Base-by-base conservation (phyloP, 2,797 vertebrate genomes). In the Margarornis squamiger region DNA sequence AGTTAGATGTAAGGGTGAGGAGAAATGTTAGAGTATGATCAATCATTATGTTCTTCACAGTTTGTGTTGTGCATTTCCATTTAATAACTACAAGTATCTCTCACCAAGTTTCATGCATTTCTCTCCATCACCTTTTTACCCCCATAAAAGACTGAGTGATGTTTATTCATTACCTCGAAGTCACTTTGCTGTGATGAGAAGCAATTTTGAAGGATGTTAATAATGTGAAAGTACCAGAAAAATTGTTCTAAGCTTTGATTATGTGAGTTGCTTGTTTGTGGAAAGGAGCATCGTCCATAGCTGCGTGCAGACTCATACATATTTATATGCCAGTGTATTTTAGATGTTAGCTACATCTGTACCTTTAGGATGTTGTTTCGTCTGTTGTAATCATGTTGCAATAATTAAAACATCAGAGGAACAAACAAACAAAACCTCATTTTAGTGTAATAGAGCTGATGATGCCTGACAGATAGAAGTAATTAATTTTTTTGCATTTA, bases 351-450 rank as follows among this genome's bases (percentile, higher is more conserved):
- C 71, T 92, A 14, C 68, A 58, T 80, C 71, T 88, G 49, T 85
- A 78, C 72, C 96, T 97, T 92, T 88, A 93, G 93, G 94, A 86
- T 95, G 59, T 77, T 96, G 80, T 96, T 87, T 86, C 29, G 14
- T 52, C 75, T 76, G 29, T 92, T 95, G 63, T 84, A 95, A 86
- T 94, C 92, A 68, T 90, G 92, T 96, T 93, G 57, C 71, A 84
- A 87, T 95, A 97, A 97, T 97, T 96, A 96, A 94, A 94, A 94
- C 80, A 79, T 90, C 88, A 96, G 73, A 96, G 92, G 91, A 97
- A 92, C 83, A 93, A 96, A 89, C 70, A 92, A 88, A 76, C 71
- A 57, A 73, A 87, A 36, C 87, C 62, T 94, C 36, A n/a, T 94
- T 93, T 95, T 92, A 81, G 34, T 79, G 73, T 77, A 83, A 22